phyloP scores from a whole-genome alignment of 2,888 invertebrate genomes.

The Conus canariensis region DNA sequence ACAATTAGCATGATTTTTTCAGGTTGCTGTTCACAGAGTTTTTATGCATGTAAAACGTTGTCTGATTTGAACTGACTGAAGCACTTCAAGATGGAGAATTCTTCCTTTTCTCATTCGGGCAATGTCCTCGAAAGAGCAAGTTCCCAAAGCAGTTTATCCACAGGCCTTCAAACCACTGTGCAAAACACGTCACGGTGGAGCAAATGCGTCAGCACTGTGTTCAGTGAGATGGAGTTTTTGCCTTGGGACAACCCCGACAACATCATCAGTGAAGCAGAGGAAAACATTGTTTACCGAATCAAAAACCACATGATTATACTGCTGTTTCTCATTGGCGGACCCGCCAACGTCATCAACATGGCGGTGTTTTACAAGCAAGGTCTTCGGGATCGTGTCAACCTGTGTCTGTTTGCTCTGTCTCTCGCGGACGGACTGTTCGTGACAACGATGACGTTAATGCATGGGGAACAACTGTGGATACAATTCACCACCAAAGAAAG shows the following conservation, averaged over 20 bases:
- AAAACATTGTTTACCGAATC: background rate
- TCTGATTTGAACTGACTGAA: too few relatives aligned
- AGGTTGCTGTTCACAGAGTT: too few relatives aligned
- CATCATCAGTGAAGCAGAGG: background rate
- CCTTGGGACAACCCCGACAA: slow-evolving; percentile 20
- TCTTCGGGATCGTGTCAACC: background rate
- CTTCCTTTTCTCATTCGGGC: too few relatives aligned
- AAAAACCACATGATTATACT: background rate
- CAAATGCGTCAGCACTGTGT: background rate
- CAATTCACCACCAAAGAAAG: slow-evolving; percentile 13
- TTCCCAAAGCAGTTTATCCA: too few relatives aligned
- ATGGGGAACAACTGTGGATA: background rate
- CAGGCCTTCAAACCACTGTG: too few relatives aligned
- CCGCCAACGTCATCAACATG: slow-evolving; percentile 21
- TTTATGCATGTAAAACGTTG: too few relatives aligned
- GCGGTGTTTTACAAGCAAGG: slow-evolving; percentile 22
- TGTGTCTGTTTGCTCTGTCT: slow-evolving; percentile 18
- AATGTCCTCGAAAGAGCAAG: too few relatives aligned
- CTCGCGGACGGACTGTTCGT: background rate
- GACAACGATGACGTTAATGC: background rate
- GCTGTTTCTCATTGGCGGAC: slow-evolving; percentile 10
- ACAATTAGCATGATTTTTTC: too few relatives aligned
- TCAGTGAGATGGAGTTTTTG: background rate
- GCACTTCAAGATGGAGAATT: too few relatives aligned
- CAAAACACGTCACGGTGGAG: too few relatives aligned